Evolutionary conservation across 2,113 vertebrate species (phyloP).

Genomic region (Zosterops lateralis): DNA sequence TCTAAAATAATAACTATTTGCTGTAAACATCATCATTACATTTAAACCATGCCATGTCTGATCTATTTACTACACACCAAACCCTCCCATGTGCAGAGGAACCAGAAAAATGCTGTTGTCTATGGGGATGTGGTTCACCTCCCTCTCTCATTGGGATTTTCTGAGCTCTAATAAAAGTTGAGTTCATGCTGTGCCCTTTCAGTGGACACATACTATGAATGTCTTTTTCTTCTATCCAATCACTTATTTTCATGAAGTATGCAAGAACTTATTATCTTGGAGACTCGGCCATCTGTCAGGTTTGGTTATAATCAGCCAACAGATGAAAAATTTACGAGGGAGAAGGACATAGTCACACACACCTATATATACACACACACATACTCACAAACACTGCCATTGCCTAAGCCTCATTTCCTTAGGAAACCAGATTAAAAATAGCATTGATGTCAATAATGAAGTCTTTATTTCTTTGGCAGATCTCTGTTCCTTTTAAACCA

Average conservation of each 20-base stretch:
- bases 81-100: neutral
- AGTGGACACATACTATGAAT: neutral
- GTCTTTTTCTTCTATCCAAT: neutral
- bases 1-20: neutral
- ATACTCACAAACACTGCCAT: constrained; percentile 10
- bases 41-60: neutral
- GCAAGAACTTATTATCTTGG: constrained; percentile 16
- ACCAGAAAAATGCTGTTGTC: neutral
- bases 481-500: constrained; percentile 60
- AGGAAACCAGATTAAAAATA: constrained; percentile 67
- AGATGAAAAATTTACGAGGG: neutral
- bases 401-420: constrained; percentile 60
- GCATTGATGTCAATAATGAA: constrained; percentile 61
- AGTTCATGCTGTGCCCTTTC: neutral
- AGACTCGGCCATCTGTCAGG: constrained; percentile 7
- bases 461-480: constrained; percentile 62
- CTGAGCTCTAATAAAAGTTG: neutral
- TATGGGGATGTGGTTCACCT: neutral
- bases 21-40: neutral
- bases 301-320: constrained; percentile 32
- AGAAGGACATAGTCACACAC: neutral
- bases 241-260: neutral
- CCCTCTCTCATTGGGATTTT: neutral
- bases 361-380: neutral
- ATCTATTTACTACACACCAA: neutral